phyloP scores from a whole-genome alignment of 2,888 invertebrate species.

The Dryobotodes eremita region DNA sequence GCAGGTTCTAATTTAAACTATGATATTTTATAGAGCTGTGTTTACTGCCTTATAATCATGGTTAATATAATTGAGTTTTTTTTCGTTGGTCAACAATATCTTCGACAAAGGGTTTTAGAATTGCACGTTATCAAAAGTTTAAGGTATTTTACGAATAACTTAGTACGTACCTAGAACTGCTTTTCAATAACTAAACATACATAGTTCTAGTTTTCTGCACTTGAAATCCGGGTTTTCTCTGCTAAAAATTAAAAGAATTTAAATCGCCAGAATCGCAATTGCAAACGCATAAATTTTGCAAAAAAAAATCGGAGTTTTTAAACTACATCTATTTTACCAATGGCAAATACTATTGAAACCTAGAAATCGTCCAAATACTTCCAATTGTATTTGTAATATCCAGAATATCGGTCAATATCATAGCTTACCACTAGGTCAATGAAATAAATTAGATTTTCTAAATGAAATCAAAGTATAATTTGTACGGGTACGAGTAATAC shows the following conservation, averaged over 20 bases:
- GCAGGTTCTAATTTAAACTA: conserved; percentile 6
- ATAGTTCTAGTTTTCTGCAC: background rate
- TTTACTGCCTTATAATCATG: background rate
- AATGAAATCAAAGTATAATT: conserved; percentile 1
- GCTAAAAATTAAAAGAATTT: background rate
- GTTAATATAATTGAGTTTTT: background rate
- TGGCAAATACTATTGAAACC: too few species aligned
- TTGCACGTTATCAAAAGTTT: background rate
- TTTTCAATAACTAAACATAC: background rate
- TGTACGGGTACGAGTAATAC: conserved; percentile 25
- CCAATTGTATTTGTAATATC: background rate
- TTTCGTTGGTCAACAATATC: background rate
- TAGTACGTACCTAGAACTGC: too few species aligned
- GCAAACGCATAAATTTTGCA: background rate
- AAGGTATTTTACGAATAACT: background rate
- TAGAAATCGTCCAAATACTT: background rate
- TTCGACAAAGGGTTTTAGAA: background rate
- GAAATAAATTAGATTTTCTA: conserved; percentile 14
- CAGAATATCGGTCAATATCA: conserved; percentile 4
- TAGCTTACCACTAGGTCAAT: background rate
- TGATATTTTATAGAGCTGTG: background rate
- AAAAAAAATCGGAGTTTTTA: too few species aligned
- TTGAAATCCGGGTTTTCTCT: background rate
- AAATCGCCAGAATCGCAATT: background rate
- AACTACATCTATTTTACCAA: background rate